phyloP scores from a whole-genome alignment of 1,140 invertebrate genomes.

The Dreissena polymorpha region DNA sequence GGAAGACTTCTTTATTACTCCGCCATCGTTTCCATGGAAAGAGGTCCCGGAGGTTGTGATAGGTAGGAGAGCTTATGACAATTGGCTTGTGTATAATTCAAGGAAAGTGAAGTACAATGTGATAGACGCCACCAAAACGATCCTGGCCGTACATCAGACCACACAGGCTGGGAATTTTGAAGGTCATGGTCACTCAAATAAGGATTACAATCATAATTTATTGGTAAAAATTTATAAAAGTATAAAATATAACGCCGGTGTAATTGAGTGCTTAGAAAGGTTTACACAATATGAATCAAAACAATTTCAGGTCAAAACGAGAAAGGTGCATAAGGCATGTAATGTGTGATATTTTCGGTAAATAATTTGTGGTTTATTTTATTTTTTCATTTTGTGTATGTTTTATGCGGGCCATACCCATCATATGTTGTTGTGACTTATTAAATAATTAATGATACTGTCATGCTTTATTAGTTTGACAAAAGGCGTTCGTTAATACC shows the following conservation, averaged over 20 bases:
- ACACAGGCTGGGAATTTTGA: conserved; percentile 65
- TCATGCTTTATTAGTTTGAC: background rate
- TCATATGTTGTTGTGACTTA: background rate
- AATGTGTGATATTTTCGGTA: background rate
- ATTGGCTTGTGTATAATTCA: conserved; percentile 65
- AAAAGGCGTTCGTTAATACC: no score
- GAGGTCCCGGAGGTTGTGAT: conserved; percentile 67
- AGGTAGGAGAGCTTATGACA: conserved; percentile 67
- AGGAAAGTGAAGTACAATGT: conserved; percentile 53
- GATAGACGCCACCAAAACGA: conserved; percentile 63
- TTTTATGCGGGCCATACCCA: background rate
- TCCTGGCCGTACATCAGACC: conserved; percentile 68
- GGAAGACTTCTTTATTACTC: conserved; percentile 68
- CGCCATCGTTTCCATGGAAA: conserved; percentile 62
- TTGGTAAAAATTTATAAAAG: conserved; percentile 54
- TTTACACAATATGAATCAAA: conserved; percentile 23
- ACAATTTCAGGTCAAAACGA: conserved; percentile 6
- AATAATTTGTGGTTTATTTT: background rate
- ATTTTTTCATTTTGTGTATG: background rate
- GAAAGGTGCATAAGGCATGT: conserved; percentile 32
- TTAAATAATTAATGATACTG: background rate
- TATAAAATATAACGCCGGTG: conserved; percentile 59
- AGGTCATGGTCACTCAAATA: conserved; percentile 54
- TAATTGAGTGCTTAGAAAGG: conserved; percentile 46
- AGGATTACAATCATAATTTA: conserved; percentile 57